Percentiles rank a stretch among this genome's conserved stretches.
These are phyloP conservation scores for Prunella strophiata DNA, from an alignment of 2,797 vertebrate species.

Conservation along the genomic window DNA sequence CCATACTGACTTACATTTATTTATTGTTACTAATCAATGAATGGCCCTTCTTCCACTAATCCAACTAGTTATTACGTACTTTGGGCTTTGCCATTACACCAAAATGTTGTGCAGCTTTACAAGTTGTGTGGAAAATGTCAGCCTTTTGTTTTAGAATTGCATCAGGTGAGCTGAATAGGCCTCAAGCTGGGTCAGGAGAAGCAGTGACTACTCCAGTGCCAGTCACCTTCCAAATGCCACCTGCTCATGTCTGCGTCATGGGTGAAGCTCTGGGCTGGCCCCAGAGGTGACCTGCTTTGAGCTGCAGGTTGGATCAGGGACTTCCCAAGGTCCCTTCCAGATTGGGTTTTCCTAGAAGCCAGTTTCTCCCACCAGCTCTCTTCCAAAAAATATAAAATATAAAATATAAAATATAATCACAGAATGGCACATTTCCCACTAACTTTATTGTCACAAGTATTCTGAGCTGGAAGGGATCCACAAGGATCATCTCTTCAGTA, in stretches of 20 bases:
- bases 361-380: neutral
- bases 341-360: neutral
- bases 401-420: neutral
- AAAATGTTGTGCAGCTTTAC: neutral
- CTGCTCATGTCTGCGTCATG: neutral
- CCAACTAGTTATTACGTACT: neutral
- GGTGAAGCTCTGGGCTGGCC: neutral
- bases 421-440: neutral
- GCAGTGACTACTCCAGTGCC: neutral
- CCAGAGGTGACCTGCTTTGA: conserved; percentile 10
- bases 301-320: neutral
- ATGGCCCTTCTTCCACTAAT: neutral
- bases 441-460: neutral
- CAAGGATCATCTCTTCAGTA: neutral
- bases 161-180: neutral
- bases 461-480: neutral
- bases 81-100: neutral
- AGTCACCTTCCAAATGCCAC: conserved; percentile 2
- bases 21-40: neutral
- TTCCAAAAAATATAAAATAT: neutral
- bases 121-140: neutral
- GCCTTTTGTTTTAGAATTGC: conserved; percentile 35
- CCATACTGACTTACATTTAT: neutral
- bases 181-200: neutral
- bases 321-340: neutral